Evolutionary conservation across 2,797 vertebrate genomes (phyloP), one percentile per base, ranked within the genome.

Genomic region (Aeoliscus strigatus): DNA sequence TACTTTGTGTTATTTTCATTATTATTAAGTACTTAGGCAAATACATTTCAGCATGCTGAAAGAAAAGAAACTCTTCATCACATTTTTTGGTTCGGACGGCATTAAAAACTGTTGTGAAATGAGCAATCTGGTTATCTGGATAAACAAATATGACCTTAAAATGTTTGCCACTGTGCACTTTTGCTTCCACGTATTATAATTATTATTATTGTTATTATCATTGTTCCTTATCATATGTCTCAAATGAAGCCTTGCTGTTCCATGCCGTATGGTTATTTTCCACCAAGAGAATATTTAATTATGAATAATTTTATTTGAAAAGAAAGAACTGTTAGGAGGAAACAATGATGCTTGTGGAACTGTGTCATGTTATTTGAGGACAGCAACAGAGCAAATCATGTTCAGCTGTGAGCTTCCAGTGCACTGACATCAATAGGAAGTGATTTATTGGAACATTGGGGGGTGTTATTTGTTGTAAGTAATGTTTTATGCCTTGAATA

Each of bases 291-390:
- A 29, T 25, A 51, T 16, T 42, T 24, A 27, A 63, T 53, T 49
- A 59, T 61, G 37, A 66, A 60, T 74, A 47, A 72, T 74, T 70
- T 51, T 33, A 57, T 66, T 70, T 50, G 49, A 51, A 66, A 60
- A 71, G 8, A 32, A 46, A 28, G 12, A 61, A 33, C 35, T 3
- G n/a, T n/a, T n/a, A n/a, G n/a, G n/a, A n/a, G n/a, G 17, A 21
- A 21, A 33, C 42, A 32, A 48, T 40, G 8, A 21, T 44, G 56
- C 28, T 25, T 6, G 39, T 59, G 59, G 21, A 75, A 72, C 38
- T 66, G 17, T 69, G 68, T 67, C 55, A 43, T 51, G 61, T 49
- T 51, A 51, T 67, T 28, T 21, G 55, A 69, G 51, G 66, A 56
- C 55, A 42, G 10, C 34, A 24, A 17, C 9, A 47, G 36, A 36